Evolutionary conservation across 2,888 invertebrate species (phyloP).

Genomic region (Frankliniella intonsa): DNA sequence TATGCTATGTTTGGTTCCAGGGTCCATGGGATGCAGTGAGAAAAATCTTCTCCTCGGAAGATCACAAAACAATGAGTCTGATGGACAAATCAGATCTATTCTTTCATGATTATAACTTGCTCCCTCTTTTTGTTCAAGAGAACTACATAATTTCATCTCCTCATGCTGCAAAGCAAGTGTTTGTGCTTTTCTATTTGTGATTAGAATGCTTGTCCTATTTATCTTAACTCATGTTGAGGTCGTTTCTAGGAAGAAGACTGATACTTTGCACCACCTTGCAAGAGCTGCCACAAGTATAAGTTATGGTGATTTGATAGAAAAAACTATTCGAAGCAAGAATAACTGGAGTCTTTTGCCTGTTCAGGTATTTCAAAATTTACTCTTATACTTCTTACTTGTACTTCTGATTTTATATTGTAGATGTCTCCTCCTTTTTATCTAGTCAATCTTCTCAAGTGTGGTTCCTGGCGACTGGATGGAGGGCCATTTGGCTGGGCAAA

Average conservation of each 20-base stretch:
- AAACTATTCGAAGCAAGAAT: slow-evolving; percentile 69
- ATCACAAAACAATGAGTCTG: slow-evolving; percentile 71
- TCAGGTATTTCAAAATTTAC: slow-evolving; percentile 44
- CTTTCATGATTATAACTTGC: slow-evolving; percentile 94
- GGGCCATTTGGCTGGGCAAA: slow-evolving; percentile 71
- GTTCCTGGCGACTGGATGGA: slow-evolving; percentile 82
- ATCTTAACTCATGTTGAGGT: neutral
- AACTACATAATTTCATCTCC: slow-evolving; percentile 86
- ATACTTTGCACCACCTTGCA: slow-evolving; percentile 66
- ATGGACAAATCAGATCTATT: slow-evolving; percentile 85
- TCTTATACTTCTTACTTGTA: neutral
- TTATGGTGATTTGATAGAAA: slow-evolving; percentile 78
- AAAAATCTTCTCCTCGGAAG: slow-evolving; percentile 78
- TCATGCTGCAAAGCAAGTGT: slow-evolving; percentile 60
- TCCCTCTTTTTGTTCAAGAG: slow-evolving; percentile 96
- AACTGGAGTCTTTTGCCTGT: slow-evolving; percentile 84
- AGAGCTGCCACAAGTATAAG: slow-evolving; percentile 80
- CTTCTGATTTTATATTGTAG: slow-evolving; percentile 11
- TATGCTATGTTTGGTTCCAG: slow-evolving; percentile 45
- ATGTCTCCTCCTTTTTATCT: slow-evolving; percentile 41
- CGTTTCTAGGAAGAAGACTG: slow-evolving; percentile 48
- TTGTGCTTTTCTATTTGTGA: neutral
- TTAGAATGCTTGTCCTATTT: neutral
- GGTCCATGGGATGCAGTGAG: slow-evolving; percentile 92
- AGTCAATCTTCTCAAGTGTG: slow-evolving; percentile 87